These are phyloP conservation scores for Myripristis jacobus DNA, from an alignment of 2,797 vertebrate species.

Conservation along the genomic window DNA sequence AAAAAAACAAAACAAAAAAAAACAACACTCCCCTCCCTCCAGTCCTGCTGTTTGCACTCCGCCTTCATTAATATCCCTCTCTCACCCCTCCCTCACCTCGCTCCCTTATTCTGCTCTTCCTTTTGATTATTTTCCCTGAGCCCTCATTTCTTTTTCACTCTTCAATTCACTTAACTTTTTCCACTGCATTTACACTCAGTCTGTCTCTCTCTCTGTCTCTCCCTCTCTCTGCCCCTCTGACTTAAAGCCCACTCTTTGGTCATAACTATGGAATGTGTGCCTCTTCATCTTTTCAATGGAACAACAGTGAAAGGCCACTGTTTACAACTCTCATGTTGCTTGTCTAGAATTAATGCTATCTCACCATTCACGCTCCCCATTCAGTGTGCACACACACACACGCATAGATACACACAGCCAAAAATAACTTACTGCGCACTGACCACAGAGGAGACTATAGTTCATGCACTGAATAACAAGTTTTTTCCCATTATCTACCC, in stretches of 20 bases:
- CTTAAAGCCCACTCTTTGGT: constrained; percentile 27
- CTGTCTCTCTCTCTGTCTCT: constrained; percentile 9
- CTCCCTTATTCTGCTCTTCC: constrained; percentile 8
- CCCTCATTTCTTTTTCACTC: constrained; percentile 5
- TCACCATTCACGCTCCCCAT: constrained; percentile 1
- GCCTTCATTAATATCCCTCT: constrained; percentile 51
- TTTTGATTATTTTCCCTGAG: constrained; percentile 40
- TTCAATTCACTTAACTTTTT: background rate
- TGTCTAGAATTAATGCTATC: constrained; percentile 27
- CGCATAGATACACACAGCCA: background rate
- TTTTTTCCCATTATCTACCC: constrained; percentile 9
- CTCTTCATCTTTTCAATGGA: constrained; percentile 18
- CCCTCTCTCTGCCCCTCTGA: constrained; percentile 8
- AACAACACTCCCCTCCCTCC: constrained; percentile 35
- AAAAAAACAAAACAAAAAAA: no score
- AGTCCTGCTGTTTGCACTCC: constrained; percentile 42
- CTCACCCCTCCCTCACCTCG: constrained; percentile 7
- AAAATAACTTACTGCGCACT: constrained; percentile 18
- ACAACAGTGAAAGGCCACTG: constrained; percentile 38
- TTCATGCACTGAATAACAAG: constrained; percentile 29
- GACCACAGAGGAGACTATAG: constrained; percentile 1
- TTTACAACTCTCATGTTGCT: constrained; percentile 41
- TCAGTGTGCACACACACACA: background rate
- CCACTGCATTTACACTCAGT: background rate
- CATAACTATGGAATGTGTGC: constrained; percentile 49